phyloP scores from a whole-genome alignment of 2,113 vertebrate species.

The Todiramphus saurophagus region DNA sequence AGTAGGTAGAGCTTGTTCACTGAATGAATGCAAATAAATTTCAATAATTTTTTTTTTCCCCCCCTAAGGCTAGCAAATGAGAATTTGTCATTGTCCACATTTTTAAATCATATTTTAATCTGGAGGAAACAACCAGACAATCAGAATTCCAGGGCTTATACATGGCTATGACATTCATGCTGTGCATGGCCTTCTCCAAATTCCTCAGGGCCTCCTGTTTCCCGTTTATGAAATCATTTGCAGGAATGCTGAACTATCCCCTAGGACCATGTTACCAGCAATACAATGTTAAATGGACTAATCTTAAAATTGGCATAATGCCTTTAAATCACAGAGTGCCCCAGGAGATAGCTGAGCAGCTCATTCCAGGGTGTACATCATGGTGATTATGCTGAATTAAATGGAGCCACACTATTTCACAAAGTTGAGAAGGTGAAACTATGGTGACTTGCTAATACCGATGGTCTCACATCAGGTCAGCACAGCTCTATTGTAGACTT shows the following conservation, averaged over 20 bases:
- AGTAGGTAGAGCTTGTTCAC: background rate
- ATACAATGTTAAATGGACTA: background rate
- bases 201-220: background rate
- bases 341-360: background rate
- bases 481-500: background rate
- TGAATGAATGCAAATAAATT: background rate
- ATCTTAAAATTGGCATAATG: background rate
- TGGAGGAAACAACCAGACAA: background rate
- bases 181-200: background rate
- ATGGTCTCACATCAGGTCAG: background rate
- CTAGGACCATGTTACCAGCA: background rate
- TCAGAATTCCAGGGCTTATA: background rate
- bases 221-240: background rate
- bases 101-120: background rate
- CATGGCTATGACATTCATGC: background rate
- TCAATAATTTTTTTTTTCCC: background rate
- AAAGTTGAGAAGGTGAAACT: background rate
- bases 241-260: background rate
- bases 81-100: background rate
- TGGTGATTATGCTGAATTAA: accelerated
- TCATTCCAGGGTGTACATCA: background rate
- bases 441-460: background rate
- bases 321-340: background rate
- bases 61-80: background rate
- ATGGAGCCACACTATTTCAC: background rate